These are phyloP conservation scores for Neocrepidodera transversa DNA, from an alignment of 2,888 invertebrate species.

Conservation along the genomic window DNA sequence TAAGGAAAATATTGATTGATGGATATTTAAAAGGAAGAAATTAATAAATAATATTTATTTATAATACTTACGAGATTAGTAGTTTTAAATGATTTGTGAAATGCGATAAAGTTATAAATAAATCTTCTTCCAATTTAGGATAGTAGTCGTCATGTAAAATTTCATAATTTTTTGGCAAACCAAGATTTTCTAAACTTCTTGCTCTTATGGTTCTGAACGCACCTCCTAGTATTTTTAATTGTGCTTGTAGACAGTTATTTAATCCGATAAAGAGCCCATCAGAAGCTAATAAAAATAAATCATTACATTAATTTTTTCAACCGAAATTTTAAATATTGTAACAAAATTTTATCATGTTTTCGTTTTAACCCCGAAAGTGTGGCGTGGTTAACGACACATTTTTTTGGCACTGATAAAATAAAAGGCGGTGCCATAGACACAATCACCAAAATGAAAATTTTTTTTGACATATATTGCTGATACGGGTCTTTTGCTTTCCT, in stretches of 20 bases:
- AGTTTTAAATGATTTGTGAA: conserved; percentile 44
- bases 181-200: conserved; percentile 37
- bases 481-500: too few relatives aligned
- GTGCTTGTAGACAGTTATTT: conserved; percentile 42
- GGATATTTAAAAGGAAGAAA: too few relatives aligned
- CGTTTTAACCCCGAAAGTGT: too few relatives aligned
- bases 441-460: too few relatives aligned
- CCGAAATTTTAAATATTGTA: too few relatives aligned
- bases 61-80: conserved; percentile 40
- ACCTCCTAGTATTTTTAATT: conserved; percentile 41
- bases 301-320: too few relatives aligned
- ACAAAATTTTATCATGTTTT: too few relatives aligned
- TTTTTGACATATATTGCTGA: too few relatives aligned
- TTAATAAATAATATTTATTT: background rate
- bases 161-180: conserved; percentile 23
- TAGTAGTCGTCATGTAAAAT: conserved; percentile 32
- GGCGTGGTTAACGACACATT: too few relatives aligned
- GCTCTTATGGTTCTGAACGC: conserved; percentile 41
- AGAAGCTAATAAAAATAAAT: conserved; percentile 27
- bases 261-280: conserved; percentile 43
- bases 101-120: conserved; percentile 42
- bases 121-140: conserved; percentile 35
- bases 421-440: too few relatives aligned
- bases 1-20: too few relatives aligned
- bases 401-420: too few relatives aligned